phyloP scores from a whole-genome alignment of 2,888 invertebrate species.

The Himalopsyche japonica region DNA sequence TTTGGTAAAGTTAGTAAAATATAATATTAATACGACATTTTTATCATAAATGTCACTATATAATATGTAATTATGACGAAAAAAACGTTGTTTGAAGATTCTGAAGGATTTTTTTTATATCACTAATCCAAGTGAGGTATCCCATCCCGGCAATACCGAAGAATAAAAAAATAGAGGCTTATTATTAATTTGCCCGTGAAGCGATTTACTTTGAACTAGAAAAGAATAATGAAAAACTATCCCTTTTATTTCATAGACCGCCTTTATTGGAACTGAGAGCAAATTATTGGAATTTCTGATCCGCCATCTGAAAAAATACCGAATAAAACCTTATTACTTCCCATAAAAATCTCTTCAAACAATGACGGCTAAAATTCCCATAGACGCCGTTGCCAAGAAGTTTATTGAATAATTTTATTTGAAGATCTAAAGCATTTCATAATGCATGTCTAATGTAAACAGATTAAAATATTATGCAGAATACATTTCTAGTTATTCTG shows the following conservation, averaged over 20 bases:
- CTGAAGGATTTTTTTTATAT: background rate
- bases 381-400: background rate
- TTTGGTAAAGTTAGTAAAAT: too few relatives aligned
- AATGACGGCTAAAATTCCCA: background rate
- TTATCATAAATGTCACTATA: too few relatives aligned
- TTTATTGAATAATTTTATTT: background rate
- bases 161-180: background rate
- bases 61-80: too few relatives aligned
- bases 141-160: background rate
- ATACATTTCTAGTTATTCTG: too few relatives aligned
- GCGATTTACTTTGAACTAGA: background rate
- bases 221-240: background rate
- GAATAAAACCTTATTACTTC: background rate
- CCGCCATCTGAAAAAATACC: background rate
- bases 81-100: too few relatives aligned
- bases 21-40: too few relatives aligned
- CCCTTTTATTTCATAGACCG: background rate
- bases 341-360: background rate
- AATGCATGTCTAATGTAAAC: background rate
- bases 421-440: background rate
- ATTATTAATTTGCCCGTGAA: background rate
- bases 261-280: background rate
- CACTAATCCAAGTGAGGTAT: background rate
- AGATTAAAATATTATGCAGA: too few relatives aligned
- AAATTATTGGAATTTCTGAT: background rate